phyloP scores from a whole-genome alignment of 2,888 invertebrate genomes.

The Calephelis perditalis region DNA sequence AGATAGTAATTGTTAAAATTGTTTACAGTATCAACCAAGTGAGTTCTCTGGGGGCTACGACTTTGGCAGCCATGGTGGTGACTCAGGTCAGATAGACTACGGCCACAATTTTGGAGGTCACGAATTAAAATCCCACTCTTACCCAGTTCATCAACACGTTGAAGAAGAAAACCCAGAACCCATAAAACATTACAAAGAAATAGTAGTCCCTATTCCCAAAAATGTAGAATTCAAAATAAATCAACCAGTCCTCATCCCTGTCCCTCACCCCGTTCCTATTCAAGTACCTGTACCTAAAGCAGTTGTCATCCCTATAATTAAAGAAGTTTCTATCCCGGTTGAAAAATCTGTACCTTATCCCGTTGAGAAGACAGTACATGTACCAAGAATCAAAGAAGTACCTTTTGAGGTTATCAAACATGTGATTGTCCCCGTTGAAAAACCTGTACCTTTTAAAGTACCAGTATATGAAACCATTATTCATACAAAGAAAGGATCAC shows the following conservation, averaged over 20 bases:
- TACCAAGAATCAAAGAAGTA: constrained; percentile 82
- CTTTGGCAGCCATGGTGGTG: constrained; percentile 36
- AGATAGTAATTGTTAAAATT: background rate
- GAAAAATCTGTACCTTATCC: constrained; percentile 86
- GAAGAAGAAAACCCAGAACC: constrained; percentile 83
- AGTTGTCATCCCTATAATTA: constrained; percentile 82
- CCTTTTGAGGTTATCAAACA: constrained; percentile 84
- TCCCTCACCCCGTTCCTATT: constrained; percentile 83
- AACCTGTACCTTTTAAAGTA: constrained; percentile 83
- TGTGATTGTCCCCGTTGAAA: constrained; percentile 82
- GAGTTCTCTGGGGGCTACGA: constrained; percentile 49
- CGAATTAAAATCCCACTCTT: constrained; percentile 61
- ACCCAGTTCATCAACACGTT: constrained; percentile 80
- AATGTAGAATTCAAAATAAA: constrained; percentile 79
- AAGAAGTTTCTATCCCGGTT: constrained; percentile 82
- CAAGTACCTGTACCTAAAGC: constrained; percentile 83
- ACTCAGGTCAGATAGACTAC: constrained; percentile 43
- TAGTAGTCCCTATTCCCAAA: constrained; percentile 81
- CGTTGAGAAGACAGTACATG: constrained; percentile 81
- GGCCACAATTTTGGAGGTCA: constrained; percentile 54
- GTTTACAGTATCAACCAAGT: constrained; percentile 57
- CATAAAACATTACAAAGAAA: constrained; percentile 82
- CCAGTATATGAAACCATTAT: constrained; percentile 85
- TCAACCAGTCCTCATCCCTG: constrained; percentile 76
- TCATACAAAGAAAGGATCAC: constrained; percentile 81